Percentiles rank a stretch among this genome's conserved stretches.
Conservation (phyloP, 2,797 vertebrate genomes). For the Sebastes steindachneri region DNA sequence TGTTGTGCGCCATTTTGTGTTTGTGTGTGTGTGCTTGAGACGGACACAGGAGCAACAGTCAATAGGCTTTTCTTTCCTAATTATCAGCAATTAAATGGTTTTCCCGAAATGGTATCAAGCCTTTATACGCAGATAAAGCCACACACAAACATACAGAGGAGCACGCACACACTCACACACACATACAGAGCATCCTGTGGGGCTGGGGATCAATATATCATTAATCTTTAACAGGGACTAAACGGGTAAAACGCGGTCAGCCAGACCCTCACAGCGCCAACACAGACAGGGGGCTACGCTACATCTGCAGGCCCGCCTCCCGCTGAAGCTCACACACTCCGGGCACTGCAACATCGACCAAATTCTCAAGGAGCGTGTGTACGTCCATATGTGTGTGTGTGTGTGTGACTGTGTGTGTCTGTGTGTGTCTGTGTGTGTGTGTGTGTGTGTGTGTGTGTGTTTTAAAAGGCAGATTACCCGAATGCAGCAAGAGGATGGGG, state of each 20-base stretch:
- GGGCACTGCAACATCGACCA: conserved; percentile 64
- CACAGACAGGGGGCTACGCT: conserved; percentile 68
- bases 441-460: conserved; percentile 38
- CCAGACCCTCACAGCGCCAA: conserved; percentile 81
- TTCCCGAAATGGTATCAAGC: conserved; percentile 54
- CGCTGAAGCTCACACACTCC: conserved; percentile 56
- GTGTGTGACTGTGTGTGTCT: conserved; percentile 38
- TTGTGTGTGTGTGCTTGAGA: conserved; percentile 41
- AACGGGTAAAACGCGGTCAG: conserved; percentile 82
- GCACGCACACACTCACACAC: not conserved
- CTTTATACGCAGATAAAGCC: conserved; percentile 38
- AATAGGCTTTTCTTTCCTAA: conserved; percentile 30
- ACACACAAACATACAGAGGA: conserved; percentile 17
- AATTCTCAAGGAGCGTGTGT: conserved; percentile 59
- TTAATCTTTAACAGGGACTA: conserved; percentile 85
- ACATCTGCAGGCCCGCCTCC: conserved; percentile 69
- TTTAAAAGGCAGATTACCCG: conserved; percentile 80
- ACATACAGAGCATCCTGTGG: conserved; percentile 58
- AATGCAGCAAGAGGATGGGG: conserved; percentile 75
- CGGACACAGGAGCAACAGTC: conserved; percentile 42
- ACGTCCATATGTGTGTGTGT: conserved; percentile 66
- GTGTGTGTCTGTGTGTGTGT: conserved; percentile 8
- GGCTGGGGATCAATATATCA: conserved; percentile 80
- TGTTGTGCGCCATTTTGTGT: conserved; percentile 62
- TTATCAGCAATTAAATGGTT: conserved; percentile 68